A percentile compares a stretch with the other conserved stretches of the same genome.
phyloP scores from a whole-genome alignment of 1,140 invertebrate species.

The Drosophila melanica region DNA sequence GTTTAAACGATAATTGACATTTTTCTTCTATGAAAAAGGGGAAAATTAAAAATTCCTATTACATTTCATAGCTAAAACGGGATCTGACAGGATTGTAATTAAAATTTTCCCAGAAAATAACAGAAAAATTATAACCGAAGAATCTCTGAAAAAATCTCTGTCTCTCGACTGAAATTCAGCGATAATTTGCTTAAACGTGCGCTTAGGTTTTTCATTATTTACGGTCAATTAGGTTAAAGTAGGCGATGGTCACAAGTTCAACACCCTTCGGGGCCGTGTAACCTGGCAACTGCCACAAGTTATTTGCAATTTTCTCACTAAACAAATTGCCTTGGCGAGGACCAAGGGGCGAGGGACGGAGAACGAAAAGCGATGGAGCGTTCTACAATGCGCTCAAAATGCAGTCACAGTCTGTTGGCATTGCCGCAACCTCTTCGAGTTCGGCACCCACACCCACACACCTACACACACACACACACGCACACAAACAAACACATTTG shows the following conservation, averaged over 20 bases:
- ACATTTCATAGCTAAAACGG: too few relatives aligned
- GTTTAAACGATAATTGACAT: too few relatives aligned
- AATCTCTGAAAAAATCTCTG: too few relatives aligned
- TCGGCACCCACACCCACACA: too few relatives aligned
- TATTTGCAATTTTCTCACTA: slow-evolving; percentile 47
- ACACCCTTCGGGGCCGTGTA: neutral
- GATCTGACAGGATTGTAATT: too few relatives aligned
- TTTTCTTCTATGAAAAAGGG: too few relatives aligned
- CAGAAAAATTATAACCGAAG: too few relatives aligned
- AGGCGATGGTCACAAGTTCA: neutral
- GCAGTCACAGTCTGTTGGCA: slow-evolving; percentile 44
- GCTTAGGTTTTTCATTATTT: slow-evolving; percentile 42
- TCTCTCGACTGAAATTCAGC: neutral
- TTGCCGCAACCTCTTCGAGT: too few relatives aligned
- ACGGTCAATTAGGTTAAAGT: slow-evolving; percentile 63
- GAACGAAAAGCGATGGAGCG: too few relatives aligned
- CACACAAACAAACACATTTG: neutral
- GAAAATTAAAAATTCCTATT: too few relatives aligned
- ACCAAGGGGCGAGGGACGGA: neutral
- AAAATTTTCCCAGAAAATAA: too few relatives aligned
- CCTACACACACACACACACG: too few relatives aligned
- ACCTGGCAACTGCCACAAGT: slow-evolving; percentile 7
- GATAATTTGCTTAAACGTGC: neutral
- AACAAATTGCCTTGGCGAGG: slow-evolving; percentile 44
- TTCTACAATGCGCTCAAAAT: slow-evolving; percentile 6